Percentiles rank a stretch among this genome's conserved stretches.
phyloP scores from a whole-genome alignment of 2,113 vertebrate genomes.

The Psilopsiagon aurifrons region DNA sequence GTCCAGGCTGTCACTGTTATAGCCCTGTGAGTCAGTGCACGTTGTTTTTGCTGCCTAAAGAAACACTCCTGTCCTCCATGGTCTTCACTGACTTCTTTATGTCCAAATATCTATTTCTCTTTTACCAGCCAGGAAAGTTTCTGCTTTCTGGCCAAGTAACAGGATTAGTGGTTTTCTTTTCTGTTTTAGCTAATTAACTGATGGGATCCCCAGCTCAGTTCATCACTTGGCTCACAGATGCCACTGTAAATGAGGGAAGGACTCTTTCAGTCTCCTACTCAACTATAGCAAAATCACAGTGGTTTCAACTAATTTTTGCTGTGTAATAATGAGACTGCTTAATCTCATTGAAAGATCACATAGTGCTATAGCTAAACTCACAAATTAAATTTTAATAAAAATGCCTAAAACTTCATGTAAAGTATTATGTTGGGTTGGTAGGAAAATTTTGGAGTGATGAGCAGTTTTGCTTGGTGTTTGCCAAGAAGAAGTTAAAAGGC shows the following conservation, averaged over 20 bases:
- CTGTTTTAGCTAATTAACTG: not conserved
- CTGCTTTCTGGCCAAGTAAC: not conserved
- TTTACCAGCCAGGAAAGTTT: not conserved
- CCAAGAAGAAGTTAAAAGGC: not conserved
- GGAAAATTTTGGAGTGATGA: not conserved
- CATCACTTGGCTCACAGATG: not conserved
- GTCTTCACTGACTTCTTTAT: not conserved
- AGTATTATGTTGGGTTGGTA: not conserved
- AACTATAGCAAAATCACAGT: not conserved
- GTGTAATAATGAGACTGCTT: not conserved
- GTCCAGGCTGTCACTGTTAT: not conserved
- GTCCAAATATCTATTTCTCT: not conserved
- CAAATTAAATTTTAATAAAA: not conserved
- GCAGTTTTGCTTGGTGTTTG: not conserved
- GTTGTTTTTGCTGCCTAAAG: not conserved
- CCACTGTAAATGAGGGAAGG: not conserved
- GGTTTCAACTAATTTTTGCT: not conserved
- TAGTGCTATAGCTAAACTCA: not conserved
- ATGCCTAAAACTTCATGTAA: not conserved
- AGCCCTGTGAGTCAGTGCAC: fast-evolving
- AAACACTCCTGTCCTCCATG: fast-evolving
- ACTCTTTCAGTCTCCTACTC: not conserved
- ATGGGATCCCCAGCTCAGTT: not conserved
- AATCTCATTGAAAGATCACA: not conserved
- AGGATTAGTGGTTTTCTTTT: not conserved